These are phyloP conservation scores for Linnaemya vulpina DNA, from an alignment of 2,888 invertebrate genomes.

Conservation along the genomic window DNA sequence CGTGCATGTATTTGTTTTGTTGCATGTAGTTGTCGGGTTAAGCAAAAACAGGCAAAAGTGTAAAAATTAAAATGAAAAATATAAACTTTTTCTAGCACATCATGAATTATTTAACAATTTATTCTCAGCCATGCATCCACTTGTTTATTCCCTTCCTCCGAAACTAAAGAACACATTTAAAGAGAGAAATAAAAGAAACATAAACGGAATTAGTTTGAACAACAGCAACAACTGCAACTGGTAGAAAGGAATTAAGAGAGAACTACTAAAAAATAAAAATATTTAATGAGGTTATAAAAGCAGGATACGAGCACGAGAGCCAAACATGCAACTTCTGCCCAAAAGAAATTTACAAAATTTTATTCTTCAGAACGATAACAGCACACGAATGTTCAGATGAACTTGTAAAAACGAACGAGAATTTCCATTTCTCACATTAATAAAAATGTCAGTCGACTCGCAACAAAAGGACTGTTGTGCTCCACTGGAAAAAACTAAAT, in stretches of 20 bases:
- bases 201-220: conserved; percentile 29
- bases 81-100: conserved; percentile 44
- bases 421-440: background rate
- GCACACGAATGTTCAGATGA: conserved; percentile 17
- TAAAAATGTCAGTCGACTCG: conserved; percentile 3
- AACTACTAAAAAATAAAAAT: conserved; percentile 30
- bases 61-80: conserved; percentile 19
- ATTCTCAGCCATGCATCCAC: background rate
- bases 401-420: background rate
- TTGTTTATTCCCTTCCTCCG: background rate
- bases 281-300: conserved; percentile 49
- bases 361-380: background rate
- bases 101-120: conserved; percentile 65
- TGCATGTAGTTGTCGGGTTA: conserved; percentile 37
- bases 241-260: background rate
- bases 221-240: conserved; percentile 12
- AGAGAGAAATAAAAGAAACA: conserved; percentile 18
- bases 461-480: conserved; percentile 11
- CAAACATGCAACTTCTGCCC: conserved; percentile 25
- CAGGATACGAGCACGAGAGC: conserved; percentile 28
- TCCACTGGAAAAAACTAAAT: background rate
- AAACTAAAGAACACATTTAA: conserved; percentile 37
- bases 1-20: conserved; percentile 9
- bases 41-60: conserved; percentile 43
- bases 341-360: conserved; percentile 4